Percentiles rank a stretch among this genome's conserved stretches.
Evolutionary conservation across 2,113 vertebrate species (phyloP).

Genomic region (Glaucidium brasilianum): DNA sequence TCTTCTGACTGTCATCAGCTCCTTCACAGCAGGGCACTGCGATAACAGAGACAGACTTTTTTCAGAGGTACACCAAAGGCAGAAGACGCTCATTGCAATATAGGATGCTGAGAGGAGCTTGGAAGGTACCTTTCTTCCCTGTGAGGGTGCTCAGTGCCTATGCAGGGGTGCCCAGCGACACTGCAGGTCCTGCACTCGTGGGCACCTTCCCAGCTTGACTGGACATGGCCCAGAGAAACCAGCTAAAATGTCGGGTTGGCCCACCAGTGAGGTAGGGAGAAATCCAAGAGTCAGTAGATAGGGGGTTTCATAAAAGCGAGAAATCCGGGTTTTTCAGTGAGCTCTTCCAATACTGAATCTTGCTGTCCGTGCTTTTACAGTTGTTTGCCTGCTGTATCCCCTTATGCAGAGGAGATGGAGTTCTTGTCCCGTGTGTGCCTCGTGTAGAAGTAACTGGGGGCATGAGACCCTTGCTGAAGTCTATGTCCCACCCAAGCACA

Average conservation of each 20-base stretch:
- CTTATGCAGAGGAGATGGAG: too few relatives aligned
- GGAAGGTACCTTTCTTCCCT: neutral
- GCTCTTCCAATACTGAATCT: neutral
- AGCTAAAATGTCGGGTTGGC: neutral
- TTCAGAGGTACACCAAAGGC: neutral
- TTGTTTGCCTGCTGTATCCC: neutral
- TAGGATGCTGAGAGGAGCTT: neutral
- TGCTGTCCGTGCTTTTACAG: neutral
- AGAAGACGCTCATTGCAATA: neutral
- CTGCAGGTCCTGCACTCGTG: neutral
- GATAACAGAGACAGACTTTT: neutral
- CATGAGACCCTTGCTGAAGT: neutral
- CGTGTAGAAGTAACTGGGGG: fast-evolving
- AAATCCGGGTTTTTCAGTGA: fast-evolving
- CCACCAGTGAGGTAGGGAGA: fast-evolving
- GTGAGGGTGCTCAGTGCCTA: neutral
- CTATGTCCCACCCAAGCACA: fast-evolving
- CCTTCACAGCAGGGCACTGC: neutral
- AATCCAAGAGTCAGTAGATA: neutral
- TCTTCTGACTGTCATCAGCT: neutral
- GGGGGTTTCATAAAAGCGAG: neutral
- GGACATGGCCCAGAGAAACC: neutral
- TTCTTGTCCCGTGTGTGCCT: neutral
- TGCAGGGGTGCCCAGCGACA: fast-evolving
- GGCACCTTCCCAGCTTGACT: neutral